Evolutionary conservation across 1,140 invertebrate genomes (phyloP).

Genomic region (Semibalanus balanoides): DNA sequence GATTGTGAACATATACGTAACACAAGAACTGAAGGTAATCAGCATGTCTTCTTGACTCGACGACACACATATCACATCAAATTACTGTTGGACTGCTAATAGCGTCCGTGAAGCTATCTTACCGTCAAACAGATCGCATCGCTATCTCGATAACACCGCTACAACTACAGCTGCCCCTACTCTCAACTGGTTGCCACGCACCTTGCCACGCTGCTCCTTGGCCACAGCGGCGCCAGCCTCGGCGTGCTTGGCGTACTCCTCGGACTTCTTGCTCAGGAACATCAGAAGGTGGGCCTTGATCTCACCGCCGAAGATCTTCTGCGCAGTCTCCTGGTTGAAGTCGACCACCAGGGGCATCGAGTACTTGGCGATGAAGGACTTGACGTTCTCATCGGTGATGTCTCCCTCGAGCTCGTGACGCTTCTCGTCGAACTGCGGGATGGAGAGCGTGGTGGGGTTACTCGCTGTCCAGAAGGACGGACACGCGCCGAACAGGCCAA

Average conservation of each 20-base stretch:
- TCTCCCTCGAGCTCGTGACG: constrained; percentile 61
- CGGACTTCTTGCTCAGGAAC: constrained; percentile 81
- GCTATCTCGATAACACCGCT: too few species aligned
- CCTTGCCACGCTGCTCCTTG: constrained; percentile 74
- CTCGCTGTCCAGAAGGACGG: too few species aligned
- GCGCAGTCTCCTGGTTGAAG: constrained; percentile 93
- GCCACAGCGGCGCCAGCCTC: constrained; percentile 63
- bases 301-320: constrained; percentile 95
- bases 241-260: constrained; percentile 61
- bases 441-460: too few species aligned
- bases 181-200: constrained; percentile 34
- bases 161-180: too few species aligned
- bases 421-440: constrained; percentile 90
- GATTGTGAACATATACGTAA: too few species aligned
- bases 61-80: too few species aligned
- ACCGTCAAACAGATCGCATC: too few species aligned
- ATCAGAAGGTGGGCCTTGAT: constrained; percentile 91
- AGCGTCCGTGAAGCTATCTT: too few species aligned
- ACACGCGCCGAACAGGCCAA: too few species aligned
- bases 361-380: constrained; percentile 70
- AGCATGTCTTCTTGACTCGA: too few species aligned
- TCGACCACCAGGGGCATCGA: constrained; percentile 87
- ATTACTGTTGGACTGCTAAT: too few species aligned
- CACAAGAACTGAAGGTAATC: too few species aligned
- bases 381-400: constrained; percentile 48